Conservation (phyloP, 2,888 invertebrate species). For the Papilio gigon region DNA sequence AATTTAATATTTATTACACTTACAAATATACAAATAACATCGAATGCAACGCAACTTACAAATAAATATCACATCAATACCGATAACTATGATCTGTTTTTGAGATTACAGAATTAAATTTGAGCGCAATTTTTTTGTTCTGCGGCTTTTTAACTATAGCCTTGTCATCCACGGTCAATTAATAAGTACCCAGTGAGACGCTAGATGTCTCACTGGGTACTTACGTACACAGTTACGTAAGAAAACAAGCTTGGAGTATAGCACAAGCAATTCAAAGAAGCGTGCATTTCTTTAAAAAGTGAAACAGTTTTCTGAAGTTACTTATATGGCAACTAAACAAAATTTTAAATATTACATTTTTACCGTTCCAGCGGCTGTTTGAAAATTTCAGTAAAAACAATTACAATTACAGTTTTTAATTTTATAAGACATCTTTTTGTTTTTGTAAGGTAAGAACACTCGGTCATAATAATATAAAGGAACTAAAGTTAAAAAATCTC, state of each 20-base stretch:
- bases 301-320: too few species aligned
- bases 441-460: too few species aligned
- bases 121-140: background rate
- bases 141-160: background rate
- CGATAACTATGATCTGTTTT: slow-evolving; percentile 37
- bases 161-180: background rate
- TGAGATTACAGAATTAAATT: slow-evolving; percentile 27
- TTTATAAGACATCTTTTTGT: too few species aligned
- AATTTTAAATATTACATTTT: background rate
- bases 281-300: background rate
- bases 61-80: slow-evolving; percentile 38
- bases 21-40: slow-evolving; percentile 27
- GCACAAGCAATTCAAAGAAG: background rate
- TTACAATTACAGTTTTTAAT: too few species aligned
- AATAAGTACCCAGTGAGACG: too few species aligned
- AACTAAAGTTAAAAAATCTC: too few species aligned
- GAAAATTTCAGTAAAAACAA: background rate
- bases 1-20: slow-evolving; percentile 25
- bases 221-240: too few species aligned
- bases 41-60: slow-evolving; percentile 20
- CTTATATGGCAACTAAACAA: too few species aligned
- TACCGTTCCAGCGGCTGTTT: slow-evolving; percentile 2
- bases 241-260: background rate
- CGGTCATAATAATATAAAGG: too few species aligned
- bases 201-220: too few species aligned